Percentiles rank a stretch among this genome's conserved stretches.
Evolutionary conservation across 2,797 vertebrate species (phyloP).

Genomic region (Brachyalestes nurse): DNA sequence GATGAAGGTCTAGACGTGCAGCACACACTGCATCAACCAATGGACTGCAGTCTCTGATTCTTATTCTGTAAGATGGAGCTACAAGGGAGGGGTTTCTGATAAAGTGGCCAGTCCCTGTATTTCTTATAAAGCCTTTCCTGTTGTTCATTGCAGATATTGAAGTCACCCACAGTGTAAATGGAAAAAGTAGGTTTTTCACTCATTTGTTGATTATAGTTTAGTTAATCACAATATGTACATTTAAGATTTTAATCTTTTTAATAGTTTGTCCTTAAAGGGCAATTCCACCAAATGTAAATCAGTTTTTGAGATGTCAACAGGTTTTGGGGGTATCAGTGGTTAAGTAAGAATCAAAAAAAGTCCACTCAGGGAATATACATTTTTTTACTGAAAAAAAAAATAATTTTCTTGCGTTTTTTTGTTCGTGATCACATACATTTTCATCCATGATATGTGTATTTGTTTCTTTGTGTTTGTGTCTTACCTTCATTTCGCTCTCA

Average conservation of each 20-base stretch:
- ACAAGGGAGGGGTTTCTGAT: background rate
- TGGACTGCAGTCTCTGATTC: too few species aligned
- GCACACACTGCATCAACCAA: too few species aligned
- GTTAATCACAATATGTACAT: background rate
- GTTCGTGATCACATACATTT: conserved; percentile 11
- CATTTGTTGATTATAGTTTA: background rate
- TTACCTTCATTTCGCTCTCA: conserved; percentile 59
- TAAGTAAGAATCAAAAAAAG: too few species aligned
- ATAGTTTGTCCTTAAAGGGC: background rate
- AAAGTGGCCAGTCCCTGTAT: background rate
- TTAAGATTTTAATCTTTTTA: background rate
- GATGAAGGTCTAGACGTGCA: too few species aligned
- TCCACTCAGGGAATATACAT: too few species aligned
- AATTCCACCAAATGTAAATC: too few species aligned
- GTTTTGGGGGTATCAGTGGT: too few species aligned
- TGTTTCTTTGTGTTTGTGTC: conserved; percentile 40
- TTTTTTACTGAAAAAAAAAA: too few species aligned
- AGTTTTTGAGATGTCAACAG: too few species aligned
- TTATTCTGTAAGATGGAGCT: background rate
- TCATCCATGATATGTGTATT: conserved; percentile 35
- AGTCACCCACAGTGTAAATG: conserved; percentile 70
- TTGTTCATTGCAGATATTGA: conserved; percentile 69
- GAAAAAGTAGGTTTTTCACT: conserved; percentile 72
- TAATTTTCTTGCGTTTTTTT: conserved; percentile 4
- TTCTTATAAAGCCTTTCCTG: conserved; percentile 20